Evolutionary conservation across 2,797 vertebrate species (phyloP).

Genomic region (Martes flavigula): DNA sequence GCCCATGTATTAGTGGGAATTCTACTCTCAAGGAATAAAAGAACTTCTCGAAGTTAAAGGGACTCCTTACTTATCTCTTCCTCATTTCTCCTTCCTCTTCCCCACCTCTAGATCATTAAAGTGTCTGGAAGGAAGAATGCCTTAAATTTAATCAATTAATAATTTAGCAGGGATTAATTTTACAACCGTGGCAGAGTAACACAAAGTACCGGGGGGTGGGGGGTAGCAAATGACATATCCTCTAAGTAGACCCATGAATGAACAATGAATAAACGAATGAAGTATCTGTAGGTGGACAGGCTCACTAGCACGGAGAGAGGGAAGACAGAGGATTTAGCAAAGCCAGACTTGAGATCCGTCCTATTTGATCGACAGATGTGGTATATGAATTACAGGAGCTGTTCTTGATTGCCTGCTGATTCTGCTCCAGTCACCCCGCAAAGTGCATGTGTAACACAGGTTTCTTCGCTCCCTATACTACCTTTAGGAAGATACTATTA

Average conservation of each 20-base stretch:
- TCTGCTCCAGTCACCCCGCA: not conserved
- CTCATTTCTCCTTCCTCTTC: not conserved
- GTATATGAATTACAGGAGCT: not conserved
- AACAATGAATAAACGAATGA: not conserved
- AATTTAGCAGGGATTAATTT: not conserved
- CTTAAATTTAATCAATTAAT: not conserved
- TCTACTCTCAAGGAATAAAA: not conserved
- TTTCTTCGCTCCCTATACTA: not conserved
- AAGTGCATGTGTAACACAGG: not conserved
- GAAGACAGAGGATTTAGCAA: not conserved
- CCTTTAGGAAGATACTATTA: not conserved
- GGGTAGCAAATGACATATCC: no score
- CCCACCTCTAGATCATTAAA: not conserved
- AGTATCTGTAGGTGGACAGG: not conserved
- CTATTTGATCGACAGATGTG: not conserved
- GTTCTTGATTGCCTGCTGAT: not conserved
- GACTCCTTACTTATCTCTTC: not conserved
- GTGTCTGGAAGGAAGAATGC: not conserved
- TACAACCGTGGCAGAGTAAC: not conserved
- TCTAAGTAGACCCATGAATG: not conserved
- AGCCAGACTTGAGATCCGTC: not conserved
- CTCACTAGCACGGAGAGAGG: not conserved
- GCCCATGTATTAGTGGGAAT: not conserved
- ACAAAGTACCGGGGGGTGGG: not conserved
- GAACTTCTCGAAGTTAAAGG: not conserved